Conservation (phyloP, 2,888 invertebrate species). For the Tetranychus piercei region DNA sequence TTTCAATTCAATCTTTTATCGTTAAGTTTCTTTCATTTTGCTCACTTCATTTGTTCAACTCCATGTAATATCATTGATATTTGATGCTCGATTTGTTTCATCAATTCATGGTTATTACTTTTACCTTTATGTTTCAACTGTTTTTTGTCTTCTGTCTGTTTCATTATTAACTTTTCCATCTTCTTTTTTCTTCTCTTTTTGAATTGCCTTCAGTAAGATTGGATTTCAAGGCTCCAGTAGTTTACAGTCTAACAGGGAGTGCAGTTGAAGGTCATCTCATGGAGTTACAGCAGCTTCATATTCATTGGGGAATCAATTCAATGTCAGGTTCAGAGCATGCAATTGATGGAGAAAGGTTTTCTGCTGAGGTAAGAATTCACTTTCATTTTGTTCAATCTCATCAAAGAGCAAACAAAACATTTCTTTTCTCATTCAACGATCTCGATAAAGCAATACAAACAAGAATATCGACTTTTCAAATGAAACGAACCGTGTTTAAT, state of each 20-base stretch:
- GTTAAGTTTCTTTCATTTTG: too few relatives aligned
- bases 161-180: background rate
- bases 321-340: background rate
- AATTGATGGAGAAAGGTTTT: background rate
- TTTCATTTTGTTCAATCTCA: background rate
- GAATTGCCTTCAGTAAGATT: background rate
- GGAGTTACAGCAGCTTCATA: background rate
- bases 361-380: background rate
- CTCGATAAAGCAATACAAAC: too few relatives aligned
- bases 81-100: too few relatives aligned
- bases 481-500: too few relatives aligned
- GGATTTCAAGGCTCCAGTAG: background rate
- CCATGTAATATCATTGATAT: too few relatives aligned
- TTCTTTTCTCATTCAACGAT: too few relatives aligned
- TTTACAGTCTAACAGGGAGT: background rate
- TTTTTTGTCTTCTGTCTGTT: background rate
- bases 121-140: too few relatives aligned
- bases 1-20: too few relatives aligned
- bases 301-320: slow-evolving; percentile 7
- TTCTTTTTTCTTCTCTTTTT: background rate
- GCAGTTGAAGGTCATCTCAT: background rate
- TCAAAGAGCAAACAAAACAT: background rate
- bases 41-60: too few relatives aligned
- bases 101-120: too few relatives aligned
- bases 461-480: too few relatives aligned